phyloP scores from a whole-genome alignment of 2,113 vertebrate species.

The Antechinus flavipes region DNA sequence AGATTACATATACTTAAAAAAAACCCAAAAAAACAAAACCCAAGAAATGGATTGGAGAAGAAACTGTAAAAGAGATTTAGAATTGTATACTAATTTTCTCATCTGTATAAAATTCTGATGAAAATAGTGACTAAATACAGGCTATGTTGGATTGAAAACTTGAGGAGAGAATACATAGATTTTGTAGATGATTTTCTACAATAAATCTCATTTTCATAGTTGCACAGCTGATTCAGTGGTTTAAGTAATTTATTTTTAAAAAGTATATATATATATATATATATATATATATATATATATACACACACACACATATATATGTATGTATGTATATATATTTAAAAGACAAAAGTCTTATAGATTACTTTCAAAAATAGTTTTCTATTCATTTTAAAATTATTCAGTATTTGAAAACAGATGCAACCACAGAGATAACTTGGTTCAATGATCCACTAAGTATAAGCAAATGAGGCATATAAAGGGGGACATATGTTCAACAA shows the following conservation, averaged over 20 bases:
- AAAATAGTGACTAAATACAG: background rate
- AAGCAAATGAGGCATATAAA: background rate
- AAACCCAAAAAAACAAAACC: background rate
- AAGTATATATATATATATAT: background rate
- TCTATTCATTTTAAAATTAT: background rate
- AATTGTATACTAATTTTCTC: background rate
- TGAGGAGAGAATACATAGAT: background rate
- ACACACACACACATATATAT: too few species aligned
- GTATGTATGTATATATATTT: background rate
- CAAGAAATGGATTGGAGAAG: background rate
- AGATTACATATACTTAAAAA: background rate
- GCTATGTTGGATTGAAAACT: background rate
- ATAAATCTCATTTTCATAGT: background rate
- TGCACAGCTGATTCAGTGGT: background rate
- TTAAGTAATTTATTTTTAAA: background rate
- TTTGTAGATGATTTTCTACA: background rate
- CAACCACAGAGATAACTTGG: background rate
- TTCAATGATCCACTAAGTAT: background rate
- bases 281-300: background rate
- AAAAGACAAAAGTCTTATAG: background rate
- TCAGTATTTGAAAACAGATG: background rate
- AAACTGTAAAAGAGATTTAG: background rate
- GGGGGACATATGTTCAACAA: background rate
- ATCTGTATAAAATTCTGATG: background rate
- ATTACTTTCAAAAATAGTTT: background rate